Conservation (phyloP, 2,888 invertebrate genomes). For the Azorinus chamasolen region DNA sequence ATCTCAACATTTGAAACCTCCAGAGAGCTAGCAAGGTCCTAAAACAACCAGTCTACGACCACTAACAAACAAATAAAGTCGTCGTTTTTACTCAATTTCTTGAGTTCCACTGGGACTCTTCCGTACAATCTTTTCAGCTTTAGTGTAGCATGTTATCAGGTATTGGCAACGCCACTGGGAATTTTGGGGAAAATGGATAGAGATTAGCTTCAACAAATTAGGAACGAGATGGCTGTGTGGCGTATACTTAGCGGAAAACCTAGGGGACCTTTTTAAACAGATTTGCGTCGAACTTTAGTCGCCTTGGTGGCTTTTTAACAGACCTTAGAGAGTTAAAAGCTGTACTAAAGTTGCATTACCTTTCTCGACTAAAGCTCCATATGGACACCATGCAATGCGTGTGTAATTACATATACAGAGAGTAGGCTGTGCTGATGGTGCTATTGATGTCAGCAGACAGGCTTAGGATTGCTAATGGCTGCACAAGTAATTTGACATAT, state of each 20-base stretch:
- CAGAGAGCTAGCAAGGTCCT: conserved; percentile 13
- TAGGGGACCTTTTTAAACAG: conserved; percentile 47
- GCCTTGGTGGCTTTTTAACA: conserved; percentile 35
- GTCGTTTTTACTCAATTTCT: conserved; percentile 60
- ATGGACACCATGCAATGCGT: conserved; percentile 29
- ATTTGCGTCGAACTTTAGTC: conserved; percentile 50
- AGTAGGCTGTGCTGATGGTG: conserved; percentile 32
- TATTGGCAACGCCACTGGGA: conserved; percentile 51
- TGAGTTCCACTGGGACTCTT: conserved; percentile 51
- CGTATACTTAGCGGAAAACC: conserved; percentile 47
- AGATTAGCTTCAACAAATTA: conserved; percentile 63
- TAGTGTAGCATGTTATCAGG: conserved; percentile 58
- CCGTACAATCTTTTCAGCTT: conserved; percentile 50
- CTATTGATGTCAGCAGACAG: conserved; percentile 48
- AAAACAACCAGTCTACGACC: conserved; percentile 15
- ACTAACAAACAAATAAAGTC: conserved; percentile 64
- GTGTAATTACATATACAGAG: conserved; percentile 53
- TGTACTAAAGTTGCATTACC: conserved; percentile 34
- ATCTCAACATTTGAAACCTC: conserved; percentile 11
- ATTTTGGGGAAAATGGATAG: conserved; percentile 50
- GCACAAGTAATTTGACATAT: background rate
- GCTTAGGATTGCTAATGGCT: conserved; percentile 41
- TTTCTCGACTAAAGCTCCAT: conserved; percentile 39
- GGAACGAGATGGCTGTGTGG: conserved; percentile 40
- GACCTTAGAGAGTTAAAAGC: conserved; percentile 3